Conservation (phyloP, 2,113 vertebrate species). For the human (Homo sapiens) region DNA sequence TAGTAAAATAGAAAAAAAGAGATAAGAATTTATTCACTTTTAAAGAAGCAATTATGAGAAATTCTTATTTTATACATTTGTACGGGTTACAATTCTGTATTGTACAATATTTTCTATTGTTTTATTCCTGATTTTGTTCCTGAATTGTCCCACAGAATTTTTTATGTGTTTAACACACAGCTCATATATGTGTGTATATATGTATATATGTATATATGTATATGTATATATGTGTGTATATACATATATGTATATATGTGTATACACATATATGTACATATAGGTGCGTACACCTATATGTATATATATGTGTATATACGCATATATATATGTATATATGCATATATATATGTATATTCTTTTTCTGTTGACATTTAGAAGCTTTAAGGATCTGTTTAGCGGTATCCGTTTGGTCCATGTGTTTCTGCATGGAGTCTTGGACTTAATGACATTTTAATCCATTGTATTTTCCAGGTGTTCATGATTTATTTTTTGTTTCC, state of each 20-base stretch:
- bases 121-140: neutral
- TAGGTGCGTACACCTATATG: too few relatives aligned
- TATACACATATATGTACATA: too few relatives aligned
- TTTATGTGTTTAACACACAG: neutral
- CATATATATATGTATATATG: too few relatives aligned
- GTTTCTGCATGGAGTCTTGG: neutral
- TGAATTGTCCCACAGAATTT: neutral
- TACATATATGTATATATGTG: too few relatives aligned
- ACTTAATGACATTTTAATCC: slow-evolving; percentile 3
- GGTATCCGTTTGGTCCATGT: neutral
- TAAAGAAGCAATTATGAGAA: neutral
- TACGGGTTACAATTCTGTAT: neutral
- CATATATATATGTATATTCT: neutral
- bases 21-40: neutral
- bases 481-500: neutral
- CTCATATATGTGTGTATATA: neutral
- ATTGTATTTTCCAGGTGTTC: neutral
- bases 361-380: slow-evolving; percentile 41
- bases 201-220: too few relatives aligned
- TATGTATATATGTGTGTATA: too few relatives aligned
- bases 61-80: neutral
- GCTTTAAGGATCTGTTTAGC: too few relatives aligned
- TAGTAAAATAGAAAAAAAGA: neutral
- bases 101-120: neutral
- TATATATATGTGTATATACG: too few relatives aligned